phyloP scores from a whole-genome alignment of 2,888 invertebrate genomes.

The Galeopsomyia nigrocyanea region DNA sequence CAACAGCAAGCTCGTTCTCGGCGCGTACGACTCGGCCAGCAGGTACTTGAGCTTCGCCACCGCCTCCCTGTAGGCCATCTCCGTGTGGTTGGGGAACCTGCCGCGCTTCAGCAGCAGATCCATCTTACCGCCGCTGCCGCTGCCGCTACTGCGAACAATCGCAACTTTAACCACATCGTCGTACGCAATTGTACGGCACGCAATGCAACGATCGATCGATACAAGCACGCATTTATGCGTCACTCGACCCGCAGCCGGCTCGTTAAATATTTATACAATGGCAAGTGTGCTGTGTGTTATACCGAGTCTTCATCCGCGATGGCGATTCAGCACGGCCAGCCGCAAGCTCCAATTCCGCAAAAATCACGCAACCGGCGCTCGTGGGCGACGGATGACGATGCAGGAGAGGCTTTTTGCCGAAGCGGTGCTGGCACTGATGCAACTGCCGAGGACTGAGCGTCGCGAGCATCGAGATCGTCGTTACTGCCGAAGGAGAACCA shows the following conservation, averaged over 20 bases:
- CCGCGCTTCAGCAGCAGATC: conserved; percentile 72
- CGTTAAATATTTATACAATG: conserved; percentile 28
- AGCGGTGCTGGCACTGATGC: background rate
- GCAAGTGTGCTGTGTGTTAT: conserved; percentile 17
- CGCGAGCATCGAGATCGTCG: too few species aligned
- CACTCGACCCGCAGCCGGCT: conserved; percentile 25
- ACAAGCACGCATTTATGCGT: too few species aligned
- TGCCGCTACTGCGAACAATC: conserved; percentile 59
- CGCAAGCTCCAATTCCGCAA: background rate
- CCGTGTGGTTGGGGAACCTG: conserved; percentile 83
- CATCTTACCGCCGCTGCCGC: conserved; percentile 67
- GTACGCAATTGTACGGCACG: too few species aligned
- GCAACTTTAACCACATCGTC: too few species aligned
- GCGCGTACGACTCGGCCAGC: conserved; percentile 81
- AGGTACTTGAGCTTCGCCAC: conserved; percentile 84
- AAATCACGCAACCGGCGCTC: background rate
- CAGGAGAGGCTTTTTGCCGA: background rate
- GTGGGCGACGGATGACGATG: background rate
- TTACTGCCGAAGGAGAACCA: too few species aligned
- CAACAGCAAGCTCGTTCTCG: too few species aligned
- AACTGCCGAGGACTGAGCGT: background rate
- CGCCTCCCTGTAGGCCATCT: conserved; percentile 87
- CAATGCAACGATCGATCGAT: too few species aligned
- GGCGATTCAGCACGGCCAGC: conserved; percentile 27
- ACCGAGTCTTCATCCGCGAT: conserved; percentile 60